These are phyloP conservation scores for Zoroaster sp. DNA, from an alignment of 53 echinoderm and acorn worm species.

Conservation along the genomic window DNA sequence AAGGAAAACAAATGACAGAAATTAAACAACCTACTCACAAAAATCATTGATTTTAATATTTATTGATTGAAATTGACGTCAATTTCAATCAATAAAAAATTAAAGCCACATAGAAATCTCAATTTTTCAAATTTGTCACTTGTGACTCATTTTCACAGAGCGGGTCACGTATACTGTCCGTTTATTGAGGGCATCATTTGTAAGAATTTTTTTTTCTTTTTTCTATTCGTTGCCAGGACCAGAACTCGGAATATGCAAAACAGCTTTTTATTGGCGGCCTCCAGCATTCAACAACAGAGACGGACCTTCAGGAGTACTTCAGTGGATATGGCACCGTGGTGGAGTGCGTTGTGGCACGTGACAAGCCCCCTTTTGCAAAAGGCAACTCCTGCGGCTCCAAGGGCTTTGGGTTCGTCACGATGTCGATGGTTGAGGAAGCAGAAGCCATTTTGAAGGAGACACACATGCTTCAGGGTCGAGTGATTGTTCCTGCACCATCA, in stretches of 20 bases:
- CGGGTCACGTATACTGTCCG: too few relatives aligned
- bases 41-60: too few relatives aligned
- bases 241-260: constrained; percentile 9
- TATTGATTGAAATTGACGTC: too few relatives aligned
- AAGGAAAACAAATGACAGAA: too few relatives aligned
- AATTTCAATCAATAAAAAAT: too few relatives aligned
- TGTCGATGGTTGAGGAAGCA: neutral
- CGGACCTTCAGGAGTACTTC: constrained; percentile 12
- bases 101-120: too few relatives aligned
- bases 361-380: neutral
- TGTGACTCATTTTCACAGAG: too few relatives aligned
- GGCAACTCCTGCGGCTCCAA: neutral
- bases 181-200: too few relatives aligned
- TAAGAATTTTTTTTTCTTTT: too few relatives aligned
- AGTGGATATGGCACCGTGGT: constrained; percentile 20
- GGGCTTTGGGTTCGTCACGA: constrained; percentile 20
- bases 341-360: neutral
- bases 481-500: neutral
- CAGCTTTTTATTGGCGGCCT: constrained; percentile 37
- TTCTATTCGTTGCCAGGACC: neutral
- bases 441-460: constrained; percentile 4
- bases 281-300: neutral
- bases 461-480: neutral
- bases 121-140: too few relatives aligned
- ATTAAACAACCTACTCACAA: too few relatives aligned